Percentiles rank a stretch among this genome's conserved stretches.
Evolutionary conservation across 2,113 vertebrate species (phyloP).

Genomic region (Myiozetetes cayanensis): DNA sequence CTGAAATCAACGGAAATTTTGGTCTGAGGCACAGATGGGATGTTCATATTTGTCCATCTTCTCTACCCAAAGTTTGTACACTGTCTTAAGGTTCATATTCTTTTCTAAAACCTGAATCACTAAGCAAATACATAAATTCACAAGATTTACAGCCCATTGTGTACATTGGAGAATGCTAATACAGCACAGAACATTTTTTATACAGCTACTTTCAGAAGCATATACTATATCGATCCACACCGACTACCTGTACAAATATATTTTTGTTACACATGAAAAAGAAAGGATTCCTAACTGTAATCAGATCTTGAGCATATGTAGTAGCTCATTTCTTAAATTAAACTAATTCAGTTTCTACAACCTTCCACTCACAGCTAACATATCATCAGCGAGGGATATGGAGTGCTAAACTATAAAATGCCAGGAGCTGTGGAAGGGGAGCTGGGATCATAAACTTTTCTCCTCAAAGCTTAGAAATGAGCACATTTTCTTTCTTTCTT

Average conservation of each 20-base stretch:
- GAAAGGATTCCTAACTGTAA: not conserved
- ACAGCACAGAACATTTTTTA: not conserved
- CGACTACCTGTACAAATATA: not conserved
- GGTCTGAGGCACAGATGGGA: not conserved
- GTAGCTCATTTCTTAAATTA: constrained; percentile 4
- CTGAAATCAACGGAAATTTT: not conserved
- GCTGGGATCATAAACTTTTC: not conserved
- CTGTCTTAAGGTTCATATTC: not conserved
- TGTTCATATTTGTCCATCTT: not conserved
- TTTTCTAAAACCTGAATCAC: not conserved
- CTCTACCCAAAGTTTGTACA: not conserved
- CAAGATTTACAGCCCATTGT: not conserved
- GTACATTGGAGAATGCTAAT: not conserved
- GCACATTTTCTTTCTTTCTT: not conserved
- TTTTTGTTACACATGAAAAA: not conserved
- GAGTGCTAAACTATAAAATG: constrained; percentile 27
- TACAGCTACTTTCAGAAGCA: not conserved
- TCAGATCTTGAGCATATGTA: not conserved
- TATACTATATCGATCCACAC: not conserved
- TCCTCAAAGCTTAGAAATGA: constrained; percentile 14
- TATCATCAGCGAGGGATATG: not conserved
- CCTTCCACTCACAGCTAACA: constrained; percentile 10
- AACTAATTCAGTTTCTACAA: constrained; percentile 45
- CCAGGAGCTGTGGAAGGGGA: constrained; percentile 13
- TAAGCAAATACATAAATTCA: not conserved